Evolutionary conservation across 2,113 vertebrate species (phyloP), one percentile per base, ranked within the genome.

Genomic region (Misgurnus mizolepis): DNA sequence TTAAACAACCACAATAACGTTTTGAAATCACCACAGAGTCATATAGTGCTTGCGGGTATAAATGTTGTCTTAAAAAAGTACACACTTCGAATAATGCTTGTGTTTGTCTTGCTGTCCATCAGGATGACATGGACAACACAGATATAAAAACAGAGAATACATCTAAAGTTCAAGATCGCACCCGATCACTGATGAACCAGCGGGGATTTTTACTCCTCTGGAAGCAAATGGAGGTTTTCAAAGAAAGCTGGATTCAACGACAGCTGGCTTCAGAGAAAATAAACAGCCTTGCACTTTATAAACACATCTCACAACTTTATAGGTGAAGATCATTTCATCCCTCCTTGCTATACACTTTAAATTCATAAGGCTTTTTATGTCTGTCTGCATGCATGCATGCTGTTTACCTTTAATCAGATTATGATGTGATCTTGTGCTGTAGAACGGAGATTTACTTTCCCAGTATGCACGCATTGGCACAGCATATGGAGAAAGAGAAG

Each of bases 201-300:
- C 92, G 78, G 85, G 91, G 86, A 15, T 94, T 95, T 80, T 91
- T 95, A 76, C 79, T 92, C 11, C 83, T 93, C 5, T 92, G 89
- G 84, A 95, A 95, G 82, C 93, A 94, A 82, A 78, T 94, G 18
- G 91, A 94, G 84, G 84, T 87, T 10, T 85, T 94, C 18, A 95
- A 92, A 87, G 90, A 89, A 77, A 88, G 85, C 83, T 93, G 90
- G 92, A 89, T 91, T 17, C 0, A 0, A n/a, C 86, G 90, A 40
- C 93, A 88, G 84, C 73, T 93, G 60, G 76, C 40, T 1, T 78
- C 71, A 7, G 80, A 91, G 15, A 81, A 70, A 9, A 85, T 89
- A 62, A 85, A 62, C 43, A 86, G 61, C 4, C 10, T 84, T 56
- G 43, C 81, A 58, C 80, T 90, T 41, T 83, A 86, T 79, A 89